Evolutionary conservation across 2,113 vertebrate species (phyloP).

Genomic region (Crotalus horridus): DNA sequence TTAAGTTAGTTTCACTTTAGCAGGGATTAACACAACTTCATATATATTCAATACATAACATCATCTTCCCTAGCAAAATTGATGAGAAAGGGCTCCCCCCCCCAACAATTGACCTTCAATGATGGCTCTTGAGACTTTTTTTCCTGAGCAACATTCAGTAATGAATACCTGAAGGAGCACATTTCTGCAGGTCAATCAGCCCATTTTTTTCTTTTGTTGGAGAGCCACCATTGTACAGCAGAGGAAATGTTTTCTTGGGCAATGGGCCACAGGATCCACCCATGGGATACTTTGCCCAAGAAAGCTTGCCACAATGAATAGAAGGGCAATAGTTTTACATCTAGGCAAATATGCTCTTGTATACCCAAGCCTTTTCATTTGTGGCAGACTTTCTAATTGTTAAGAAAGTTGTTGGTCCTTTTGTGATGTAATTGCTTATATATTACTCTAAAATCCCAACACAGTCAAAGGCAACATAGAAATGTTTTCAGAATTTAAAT

Average conservation of each 20-base stretch:
- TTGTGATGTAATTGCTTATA: neutral
- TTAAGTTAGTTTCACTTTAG: no score
- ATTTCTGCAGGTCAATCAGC: neutral
- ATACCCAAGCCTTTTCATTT: neutral
- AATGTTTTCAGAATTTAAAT: neutral
- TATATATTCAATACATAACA: no score
- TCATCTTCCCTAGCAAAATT: conserved; percentile 28
- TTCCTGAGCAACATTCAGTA: neutral
- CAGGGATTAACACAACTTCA: no score
- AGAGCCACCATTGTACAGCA: neutral
- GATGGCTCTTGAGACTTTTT: neutral
- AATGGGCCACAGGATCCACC: neutral
- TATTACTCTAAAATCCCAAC: neutral
- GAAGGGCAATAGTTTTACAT: neutral
- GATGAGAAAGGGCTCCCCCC: neutral
- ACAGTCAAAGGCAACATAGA: neutral
- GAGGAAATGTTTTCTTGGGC: neutral
- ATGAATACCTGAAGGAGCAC: neutral
- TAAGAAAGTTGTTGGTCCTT: neutral
- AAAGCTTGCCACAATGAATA: neutral
- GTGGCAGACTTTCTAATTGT: neutral
- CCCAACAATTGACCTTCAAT: neutral
- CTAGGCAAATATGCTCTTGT: neutral
- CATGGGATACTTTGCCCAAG: no score
- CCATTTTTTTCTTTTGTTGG: neutral